Evolutionary conservation across 2,888 invertebrate species (phyloP), one percentile per base, ranked within the genome.

Genomic region (Eupithecia subfuscata): DNA sequence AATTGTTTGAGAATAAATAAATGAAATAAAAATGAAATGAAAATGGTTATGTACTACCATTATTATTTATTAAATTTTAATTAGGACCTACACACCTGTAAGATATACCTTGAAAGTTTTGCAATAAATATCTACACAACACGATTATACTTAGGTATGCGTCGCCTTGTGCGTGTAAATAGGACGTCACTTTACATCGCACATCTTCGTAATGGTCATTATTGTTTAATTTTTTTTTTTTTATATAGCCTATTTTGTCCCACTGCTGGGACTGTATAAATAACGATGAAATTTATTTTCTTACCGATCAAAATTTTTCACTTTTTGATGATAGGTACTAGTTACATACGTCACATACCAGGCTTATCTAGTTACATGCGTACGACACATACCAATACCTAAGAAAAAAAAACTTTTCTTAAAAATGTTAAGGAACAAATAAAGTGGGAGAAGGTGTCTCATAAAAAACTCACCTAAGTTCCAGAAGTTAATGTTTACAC

Each of bases 101-200:
- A 56, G 12, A 60, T 40, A 30, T 60, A 60, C 84, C 86, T 89
- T 87, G 87, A 85, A 84, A 83, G 83, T 89, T 86, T 87, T 82
- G 88, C 87, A 89, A 89, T 83, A 81, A 70, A 83, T 82, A 48
- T 80, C 64, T 64, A 34, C 30, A 64, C 64, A 9, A 18, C 64
- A 67, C 40, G 40, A 40, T 67, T 40, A 67, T 9, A 56, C 48
- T 48, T 30, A 34, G 34, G 34, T n/a, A 56, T 25, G 25, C 60
- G 40, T 40, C 11, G n/a, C 37, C 37, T 37, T 65, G 37, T 67
- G 37, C 4, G 2, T 16, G 45, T 34, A 18, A 64, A 34, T 64
- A n/a, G n/a, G n/a, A 67, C 73, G 78, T 75, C 79, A 76, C 74
- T 80, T 86, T 86, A 82, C n/a, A n/a, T n/a, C n/a, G n/a, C n/a